Percentiles rank a stretch among this genome's conserved stretches.
These are phyloP conservation scores for Sebastes hopkinsi DNA, from an alignment of 2,797 vertebrate genomes.

Conservation along the genomic window DNA sequence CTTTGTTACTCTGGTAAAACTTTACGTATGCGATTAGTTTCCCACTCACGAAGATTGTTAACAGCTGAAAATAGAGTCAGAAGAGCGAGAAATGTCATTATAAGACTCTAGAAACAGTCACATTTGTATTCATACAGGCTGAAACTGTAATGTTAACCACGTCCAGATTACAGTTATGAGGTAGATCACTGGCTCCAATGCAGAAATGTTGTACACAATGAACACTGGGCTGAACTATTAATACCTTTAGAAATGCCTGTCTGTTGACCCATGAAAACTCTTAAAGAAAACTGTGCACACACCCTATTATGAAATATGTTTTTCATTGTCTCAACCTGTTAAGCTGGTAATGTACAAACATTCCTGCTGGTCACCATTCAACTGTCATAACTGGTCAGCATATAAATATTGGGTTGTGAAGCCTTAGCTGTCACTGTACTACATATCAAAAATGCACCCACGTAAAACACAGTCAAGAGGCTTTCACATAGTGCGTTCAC, in stretches of 20 bases:
- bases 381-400: neutral
- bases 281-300: neutral
- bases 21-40: slow-evolving; percentile 95
- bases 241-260: neutral
- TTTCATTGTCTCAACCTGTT: neutral
- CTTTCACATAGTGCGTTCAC: neutral
- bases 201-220: neutral
- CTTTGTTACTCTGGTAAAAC: slow-evolving; percentile 99
- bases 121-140: neutral
- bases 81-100: neutral
- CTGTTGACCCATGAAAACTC: neutral
- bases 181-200: neutral
- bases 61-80: slow-evolving; percentile 83
- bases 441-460: neutral
- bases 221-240: neutral
- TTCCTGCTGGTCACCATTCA: neutral
- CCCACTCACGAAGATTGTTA: slow-evolving; percentile 98
- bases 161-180: neutral
- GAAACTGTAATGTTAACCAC: neutral
- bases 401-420: neutral
- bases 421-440: neutral
- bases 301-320: neutral
- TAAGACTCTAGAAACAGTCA: neutral
- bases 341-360: neutral
- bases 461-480: neutral